Percentiles rank a stretch among this genome's conserved stretches.
Evolutionary conservation across 2,113 vertebrate species (phyloP).

Genomic region (Xiphias gladius): DNA sequence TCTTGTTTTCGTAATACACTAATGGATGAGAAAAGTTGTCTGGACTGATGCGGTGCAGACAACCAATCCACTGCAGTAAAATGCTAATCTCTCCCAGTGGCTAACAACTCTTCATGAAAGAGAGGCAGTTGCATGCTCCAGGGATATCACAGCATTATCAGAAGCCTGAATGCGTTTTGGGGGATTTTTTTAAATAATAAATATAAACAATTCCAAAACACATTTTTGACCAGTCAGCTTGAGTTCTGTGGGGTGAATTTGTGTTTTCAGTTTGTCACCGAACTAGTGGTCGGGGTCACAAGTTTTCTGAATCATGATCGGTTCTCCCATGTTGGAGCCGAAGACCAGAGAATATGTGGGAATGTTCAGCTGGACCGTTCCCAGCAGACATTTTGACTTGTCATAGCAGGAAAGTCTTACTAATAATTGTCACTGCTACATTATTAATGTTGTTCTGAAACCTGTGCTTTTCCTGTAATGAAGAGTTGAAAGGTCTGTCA

Average conservation of each 20-base stretch:
- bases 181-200: constrained; percentile 28
- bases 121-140: constrained; percentile 76
- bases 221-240: constrained; percentile 22
- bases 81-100: constrained; percentile 82
- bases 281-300: neutral
- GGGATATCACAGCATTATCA: constrained; percentile 78
- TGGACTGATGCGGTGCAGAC: constrained; percentile 82
- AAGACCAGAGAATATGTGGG: neutral
- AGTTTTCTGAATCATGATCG: neutral
- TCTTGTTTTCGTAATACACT: constrained; percentile 84
- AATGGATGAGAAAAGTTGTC: constrained; percentile 86
- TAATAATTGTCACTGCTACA: neutral
- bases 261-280: neutral
- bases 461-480: too few relatives aligned
- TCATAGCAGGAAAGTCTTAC: neutral
- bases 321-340: neutral
- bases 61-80: constrained; percentile 81
- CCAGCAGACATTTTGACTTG: neutral
- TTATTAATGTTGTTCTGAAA: neutral
- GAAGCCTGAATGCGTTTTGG: constrained; percentile 58
- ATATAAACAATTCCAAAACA: constrained; percentile 53
- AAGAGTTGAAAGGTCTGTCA: too few relatives aligned
- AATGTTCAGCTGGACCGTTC: neutral
- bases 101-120: constrained; percentile 79
- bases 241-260: neutral